A percentile compares a stretch with the other conserved stretches of the same genome.
Conservation (phyloP, 1,140 invertebrate genomes). For the Maniola jurtina region DNA sequence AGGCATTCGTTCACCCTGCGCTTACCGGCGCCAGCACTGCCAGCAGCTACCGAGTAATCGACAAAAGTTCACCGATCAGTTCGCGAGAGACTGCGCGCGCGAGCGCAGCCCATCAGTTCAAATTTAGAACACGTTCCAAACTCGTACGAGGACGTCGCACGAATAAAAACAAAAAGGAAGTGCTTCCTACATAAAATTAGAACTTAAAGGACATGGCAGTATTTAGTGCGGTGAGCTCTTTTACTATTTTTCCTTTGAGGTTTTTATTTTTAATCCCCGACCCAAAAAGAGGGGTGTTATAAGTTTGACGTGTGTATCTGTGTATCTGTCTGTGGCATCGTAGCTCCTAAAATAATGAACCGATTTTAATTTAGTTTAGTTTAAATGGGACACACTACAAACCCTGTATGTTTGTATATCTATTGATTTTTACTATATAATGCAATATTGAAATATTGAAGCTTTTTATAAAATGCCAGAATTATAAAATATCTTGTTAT, state of each 20-base stretch:
- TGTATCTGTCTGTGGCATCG: too few relatives aligned
- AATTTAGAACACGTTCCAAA: conserved; percentile 31
- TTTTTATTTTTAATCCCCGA: too few relatives aligned
- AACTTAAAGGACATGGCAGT: conserved; percentile 57
- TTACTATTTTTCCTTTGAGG: conserved; percentile 22
- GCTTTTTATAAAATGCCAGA: not conserved
- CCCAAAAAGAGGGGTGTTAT: too few relatives aligned
- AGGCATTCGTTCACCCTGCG: conserved; percentile 49
- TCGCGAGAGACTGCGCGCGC: conserved; percentile 55
- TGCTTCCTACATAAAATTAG: conserved; percentile 61
- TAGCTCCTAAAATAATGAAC: too few relatives aligned
- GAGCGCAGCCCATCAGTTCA: conserved; percentile 40
- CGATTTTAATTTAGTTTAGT: too few relatives aligned
- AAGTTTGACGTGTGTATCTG: too few relatives aligned
- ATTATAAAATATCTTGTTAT: not conserved
- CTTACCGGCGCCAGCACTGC: conserved; percentile 53
- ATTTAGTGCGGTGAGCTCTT: conserved; percentile 49
- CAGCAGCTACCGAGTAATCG: conserved; percentile 10
- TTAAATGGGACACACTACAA: too few relatives aligned
- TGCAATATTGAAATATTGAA: not conserved
- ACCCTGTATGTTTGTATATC: too few relatives aligned
- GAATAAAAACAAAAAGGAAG: conserved; percentile 51
- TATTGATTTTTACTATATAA: not conserved
- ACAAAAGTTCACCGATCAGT: conserved; percentile 69
- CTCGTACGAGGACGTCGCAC: conserved; percentile 27